Evolutionary conservation across 2,888 invertebrate genomes (phyloP).

Genomic region (Dryobotodes eremita): DNA sequence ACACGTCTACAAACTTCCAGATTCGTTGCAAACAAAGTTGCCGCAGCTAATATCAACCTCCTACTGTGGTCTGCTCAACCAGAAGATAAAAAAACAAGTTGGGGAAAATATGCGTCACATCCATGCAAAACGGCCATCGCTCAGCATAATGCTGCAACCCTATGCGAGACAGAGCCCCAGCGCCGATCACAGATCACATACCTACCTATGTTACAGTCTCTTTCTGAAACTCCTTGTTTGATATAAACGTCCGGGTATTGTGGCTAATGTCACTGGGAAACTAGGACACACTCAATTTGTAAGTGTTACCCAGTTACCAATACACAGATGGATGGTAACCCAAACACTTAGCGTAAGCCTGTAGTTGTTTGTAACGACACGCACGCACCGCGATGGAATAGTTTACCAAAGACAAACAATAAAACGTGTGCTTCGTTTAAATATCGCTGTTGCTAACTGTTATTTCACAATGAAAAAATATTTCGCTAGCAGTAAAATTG

Average conservation of each 20-base stretch:
- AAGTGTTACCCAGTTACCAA: constrained; percentile 6
- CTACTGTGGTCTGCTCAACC: too few species aligned
- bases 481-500: background rate
- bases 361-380: constrained; percentile 31
- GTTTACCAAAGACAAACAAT: constrained; percentile 15
- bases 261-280: background rate
- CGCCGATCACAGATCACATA: background rate
- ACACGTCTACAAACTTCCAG: too few species aligned
- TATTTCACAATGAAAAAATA: background rate
- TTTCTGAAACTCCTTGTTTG: background rate
- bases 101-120: too few species aligned
- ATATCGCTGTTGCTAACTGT: constrained; percentile 13
- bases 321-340: constrained; percentile 19
- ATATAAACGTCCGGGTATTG: background rate
- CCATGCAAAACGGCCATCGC: too few species aligned
- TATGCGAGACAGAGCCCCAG: too few species aligned
- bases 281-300: constrained; percentile 8
- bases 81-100: too few species aligned
- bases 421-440: constrained; percentile 10
- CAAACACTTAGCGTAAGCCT: constrained; percentile 21
- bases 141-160: too few species aligned
- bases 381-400: constrained; percentile 5
- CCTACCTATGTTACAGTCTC: background rate
- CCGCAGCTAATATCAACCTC: too few species aligned
- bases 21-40: too few species aligned